These are phyloP conservation scores for Gonioctena quinquepunctata DNA, from an alignment of 1,140 invertebrate genomes.

Conservation along the genomic window DNA sequence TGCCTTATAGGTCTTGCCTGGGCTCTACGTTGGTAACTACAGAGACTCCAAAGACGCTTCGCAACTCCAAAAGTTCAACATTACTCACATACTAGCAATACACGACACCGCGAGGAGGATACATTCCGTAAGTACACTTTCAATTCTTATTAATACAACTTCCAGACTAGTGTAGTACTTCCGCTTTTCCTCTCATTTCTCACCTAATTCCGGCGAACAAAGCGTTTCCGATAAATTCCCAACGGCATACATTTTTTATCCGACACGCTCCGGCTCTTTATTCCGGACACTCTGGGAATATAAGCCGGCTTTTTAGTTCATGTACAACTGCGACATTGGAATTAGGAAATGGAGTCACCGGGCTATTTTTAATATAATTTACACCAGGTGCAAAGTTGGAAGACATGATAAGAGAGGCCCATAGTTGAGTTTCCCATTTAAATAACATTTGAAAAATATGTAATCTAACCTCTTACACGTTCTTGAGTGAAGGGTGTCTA, in stretches of 20 bases:
- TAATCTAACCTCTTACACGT: no score
- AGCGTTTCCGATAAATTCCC: not conserved
- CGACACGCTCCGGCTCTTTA: not conserved
- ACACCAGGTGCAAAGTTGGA: no score
- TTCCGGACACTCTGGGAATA: not conserved
- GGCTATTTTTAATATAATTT: no score
- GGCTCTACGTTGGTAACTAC: conserved; percentile 85
- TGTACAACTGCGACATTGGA: no score
- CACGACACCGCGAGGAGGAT: conserved; percentile 89
- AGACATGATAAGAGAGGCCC: no score
- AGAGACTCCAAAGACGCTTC: conserved; percentile 89
- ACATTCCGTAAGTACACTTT: conserved; percentile 72
- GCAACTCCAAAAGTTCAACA: conserved; percentile 86
- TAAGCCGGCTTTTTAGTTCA: not conserved
- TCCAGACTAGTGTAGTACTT: not conserved
- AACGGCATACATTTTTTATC: not conserved
- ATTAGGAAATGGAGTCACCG: no score
- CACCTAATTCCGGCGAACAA: not conserved
- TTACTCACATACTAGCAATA: conserved; percentile 94
- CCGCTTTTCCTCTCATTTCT: not conserved
- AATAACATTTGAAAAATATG: no score
- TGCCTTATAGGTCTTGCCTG: conserved; percentile 75
- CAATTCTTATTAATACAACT: not conserved
- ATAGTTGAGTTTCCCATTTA: no score
- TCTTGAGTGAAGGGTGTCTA: no score